phyloP scores from a whole-genome alignment of 2,113 vertebrate species.

The Dromiciops gliroides region DNA sequence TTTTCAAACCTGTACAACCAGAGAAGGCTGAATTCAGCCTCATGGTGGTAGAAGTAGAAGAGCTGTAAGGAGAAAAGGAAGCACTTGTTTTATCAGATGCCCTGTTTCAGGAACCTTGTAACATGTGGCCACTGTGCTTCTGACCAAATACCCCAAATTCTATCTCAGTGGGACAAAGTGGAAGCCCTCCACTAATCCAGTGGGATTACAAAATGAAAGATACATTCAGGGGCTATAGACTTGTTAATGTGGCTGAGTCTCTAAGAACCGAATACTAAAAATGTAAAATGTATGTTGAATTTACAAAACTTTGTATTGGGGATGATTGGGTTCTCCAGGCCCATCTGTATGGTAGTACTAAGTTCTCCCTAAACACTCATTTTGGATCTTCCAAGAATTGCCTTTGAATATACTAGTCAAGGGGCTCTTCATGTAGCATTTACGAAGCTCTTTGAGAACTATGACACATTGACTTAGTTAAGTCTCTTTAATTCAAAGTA shows the following conservation, averaged over 20 bases:
- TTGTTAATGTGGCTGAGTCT: not conserved
- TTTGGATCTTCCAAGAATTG: not conserved
- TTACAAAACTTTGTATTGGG: not conserved
- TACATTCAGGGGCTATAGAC: not conserved
- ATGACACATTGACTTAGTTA: not conserved
- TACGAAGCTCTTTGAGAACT: not conserved
- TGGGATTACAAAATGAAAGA: not conserved
- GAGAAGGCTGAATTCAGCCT: not conserved
- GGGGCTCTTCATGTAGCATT: not conserved
- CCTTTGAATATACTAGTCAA: not conserved
- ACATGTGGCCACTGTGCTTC: not conserved
- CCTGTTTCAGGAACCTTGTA: not conserved
- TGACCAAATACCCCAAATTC: not conserved
- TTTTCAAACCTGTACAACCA: not conserved
- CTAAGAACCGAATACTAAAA: not conserved
- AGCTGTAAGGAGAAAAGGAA: not conserved
- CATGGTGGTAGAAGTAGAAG: not conserved
- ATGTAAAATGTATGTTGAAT: not conserved
- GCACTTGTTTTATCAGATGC: not conserved
- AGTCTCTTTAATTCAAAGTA: not conserved
- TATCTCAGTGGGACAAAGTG: not conserved
- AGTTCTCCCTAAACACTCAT: not conserved
- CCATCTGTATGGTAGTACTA: not conserved
- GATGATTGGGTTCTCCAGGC: not conserved
- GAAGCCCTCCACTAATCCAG: not conserved